A percentile compares a stretch with the other conserved stretches of the same genome.
Evolutionary conservation across 2,797 vertebrate species (phyloP).

Genomic region (Tadarida brasiliensis): DNA sequence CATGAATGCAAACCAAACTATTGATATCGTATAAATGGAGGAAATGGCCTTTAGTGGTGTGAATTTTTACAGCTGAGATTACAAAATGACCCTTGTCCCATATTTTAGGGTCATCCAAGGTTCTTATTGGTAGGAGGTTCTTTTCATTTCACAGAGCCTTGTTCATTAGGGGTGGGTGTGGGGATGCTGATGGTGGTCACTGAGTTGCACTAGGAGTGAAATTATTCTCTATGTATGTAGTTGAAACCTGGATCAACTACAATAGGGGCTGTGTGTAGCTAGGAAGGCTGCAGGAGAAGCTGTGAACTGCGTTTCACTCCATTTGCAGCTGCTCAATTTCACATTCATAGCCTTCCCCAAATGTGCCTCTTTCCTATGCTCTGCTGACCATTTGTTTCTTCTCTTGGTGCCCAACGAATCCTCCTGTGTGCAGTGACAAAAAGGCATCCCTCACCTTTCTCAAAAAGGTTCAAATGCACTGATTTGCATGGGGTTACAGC

Average conservation of each 20-base stretch:
- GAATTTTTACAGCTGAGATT: slow-evolving; percentile 60
- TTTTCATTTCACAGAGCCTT: not conserved
- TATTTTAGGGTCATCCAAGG: slow-evolving; percentile 52
- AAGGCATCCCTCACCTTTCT: not conserved
- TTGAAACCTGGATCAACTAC: too few relatives aligned
- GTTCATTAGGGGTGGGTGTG: not conserved
- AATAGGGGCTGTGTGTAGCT: not conserved
- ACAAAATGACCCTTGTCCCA: slow-evolving; percentile 70
- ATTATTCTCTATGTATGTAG: not conserved
- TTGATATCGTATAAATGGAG: not conserved
- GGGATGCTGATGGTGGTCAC: not conserved
- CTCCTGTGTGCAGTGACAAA: not conserved
- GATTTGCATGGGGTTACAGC: not conserved
- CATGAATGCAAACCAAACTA: not conserved
- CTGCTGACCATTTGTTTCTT: not conserved
- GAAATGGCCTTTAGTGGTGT: not conserved
- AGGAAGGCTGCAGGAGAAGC: not conserved
- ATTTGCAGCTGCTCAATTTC: not conserved
- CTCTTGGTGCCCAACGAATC: not conserved
- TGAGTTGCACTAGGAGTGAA: not conserved
- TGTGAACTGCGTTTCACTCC: accelerated
- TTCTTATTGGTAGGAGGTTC: not conserved
- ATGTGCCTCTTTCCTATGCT: accelerated
- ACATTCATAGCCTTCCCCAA: not conserved
- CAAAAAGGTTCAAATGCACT: not conserved